Evolutionary conservation across 2,888 invertebrate species (phyloP).

Genomic region (Empis livida): DNA sequence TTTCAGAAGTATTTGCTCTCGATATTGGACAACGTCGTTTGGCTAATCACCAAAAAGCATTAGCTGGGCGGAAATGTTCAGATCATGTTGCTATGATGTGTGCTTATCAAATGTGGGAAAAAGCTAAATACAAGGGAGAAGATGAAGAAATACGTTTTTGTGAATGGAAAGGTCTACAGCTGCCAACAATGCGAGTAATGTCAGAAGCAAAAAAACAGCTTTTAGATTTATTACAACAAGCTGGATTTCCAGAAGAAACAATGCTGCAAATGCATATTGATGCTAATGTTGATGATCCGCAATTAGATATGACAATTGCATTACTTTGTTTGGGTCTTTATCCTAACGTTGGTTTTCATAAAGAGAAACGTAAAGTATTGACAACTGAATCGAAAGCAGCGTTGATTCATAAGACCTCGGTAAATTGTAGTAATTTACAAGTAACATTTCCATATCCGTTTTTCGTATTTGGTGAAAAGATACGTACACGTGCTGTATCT

Average conservation of each 20-base stretch:
- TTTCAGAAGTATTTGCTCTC: conserved; percentile 85
- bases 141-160: conserved; percentile 75
- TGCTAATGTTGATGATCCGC: conserved; percentile 61
- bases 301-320: conserved; percentile 70
- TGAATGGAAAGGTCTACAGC: conserved; percentile 78
- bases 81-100: conserved; percentile 94
- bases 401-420: conserved; percentile 91
- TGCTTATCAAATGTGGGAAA: conserved; percentile 76
- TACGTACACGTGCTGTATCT: conserved; percentile 85
- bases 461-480: conserved; percentile 97
- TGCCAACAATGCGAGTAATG: conserved; percentile 81
- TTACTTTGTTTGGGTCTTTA: conserved; percentile 85
- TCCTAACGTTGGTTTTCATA: conserved; percentile 92
- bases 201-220: conserved; percentile 77
- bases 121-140: conserved; percentile 52
- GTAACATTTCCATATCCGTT: conserved; percentile 84
- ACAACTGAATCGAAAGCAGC: conserved; percentile 93
- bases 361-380: conserved; percentile 88
- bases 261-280: conserved; percentile 62
- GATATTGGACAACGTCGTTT: conserved; percentile 63
- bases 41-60: conserved; percentile 68
- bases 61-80: conserved; percentile 77
- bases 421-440: conserved; percentile 78
- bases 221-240: conserved; percentile 49
- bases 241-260: conserved; percentile 85